Conservation (phyloP, 2,888 invertebrate genomes). For the Pollenia amentaria region DNA sequence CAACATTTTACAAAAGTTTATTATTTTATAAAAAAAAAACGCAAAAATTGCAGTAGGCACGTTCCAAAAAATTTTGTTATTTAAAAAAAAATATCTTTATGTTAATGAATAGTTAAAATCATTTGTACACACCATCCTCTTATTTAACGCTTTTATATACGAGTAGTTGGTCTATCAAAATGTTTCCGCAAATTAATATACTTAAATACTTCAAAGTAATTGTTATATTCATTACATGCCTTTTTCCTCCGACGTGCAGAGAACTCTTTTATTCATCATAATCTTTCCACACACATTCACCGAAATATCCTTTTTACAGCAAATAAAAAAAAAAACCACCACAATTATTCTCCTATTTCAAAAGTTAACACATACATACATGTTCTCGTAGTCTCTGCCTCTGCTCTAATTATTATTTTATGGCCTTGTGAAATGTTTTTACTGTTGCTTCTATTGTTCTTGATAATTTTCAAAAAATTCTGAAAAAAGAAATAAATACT, state of each 20-base stretch:
- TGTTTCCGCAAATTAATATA: background rate
- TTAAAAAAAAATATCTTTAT: too few relatives aligned
- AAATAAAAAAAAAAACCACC: constrained; percentile 10
- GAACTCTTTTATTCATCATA: background rate
- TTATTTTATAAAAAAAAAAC: too few relatives aligned
- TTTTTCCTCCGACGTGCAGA: background rate
- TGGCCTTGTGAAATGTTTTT: constrained; percentile 28
- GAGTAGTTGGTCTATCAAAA: too few relatives aligned
- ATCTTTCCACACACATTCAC: background rate
- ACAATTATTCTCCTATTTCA: background rate
- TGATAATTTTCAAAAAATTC: background rate
- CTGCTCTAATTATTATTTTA: constrained; percentile 18
- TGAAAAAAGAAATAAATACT: background rate
- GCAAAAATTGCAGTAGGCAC: too few relatives aligned
- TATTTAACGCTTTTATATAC: background rate
- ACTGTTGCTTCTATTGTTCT: background rate
- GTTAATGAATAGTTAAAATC: too few relatives aligned
- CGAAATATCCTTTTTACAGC: background rate
- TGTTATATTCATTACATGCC: background rate
- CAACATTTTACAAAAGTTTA: too few relatives aligned
- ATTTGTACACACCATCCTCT: too few relatives aligned
- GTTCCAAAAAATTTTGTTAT: too few relatives aligned
- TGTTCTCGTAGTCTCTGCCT: background rate
- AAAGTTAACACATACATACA: background rate
- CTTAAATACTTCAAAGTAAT: constrained; percentile 22